Conservation (phyloP, 1,140 invertebrate genomes). For the Gryon sp. region DNA sequence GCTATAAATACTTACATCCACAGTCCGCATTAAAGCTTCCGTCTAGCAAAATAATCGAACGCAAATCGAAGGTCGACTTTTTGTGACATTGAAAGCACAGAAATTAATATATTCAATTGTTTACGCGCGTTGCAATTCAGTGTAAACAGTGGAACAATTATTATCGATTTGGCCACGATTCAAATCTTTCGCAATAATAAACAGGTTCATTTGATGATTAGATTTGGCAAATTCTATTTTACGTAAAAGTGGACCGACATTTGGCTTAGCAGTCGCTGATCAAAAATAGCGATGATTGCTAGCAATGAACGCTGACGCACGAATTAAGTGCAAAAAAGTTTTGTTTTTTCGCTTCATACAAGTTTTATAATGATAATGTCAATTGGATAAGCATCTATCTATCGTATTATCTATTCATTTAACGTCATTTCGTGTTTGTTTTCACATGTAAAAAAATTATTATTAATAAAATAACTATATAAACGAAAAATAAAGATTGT, state of each 20-base stretch:
- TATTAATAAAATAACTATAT: too few species aligned
- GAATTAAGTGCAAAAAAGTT: neutral
- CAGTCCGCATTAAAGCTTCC: too few species aligned
- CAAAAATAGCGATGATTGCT: constrained; percentile 23
- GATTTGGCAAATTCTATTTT: constrained; percentile 40
- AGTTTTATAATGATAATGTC: too few species aligned
- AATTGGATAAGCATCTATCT: too few species aligned
- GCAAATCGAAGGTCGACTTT: neutral
- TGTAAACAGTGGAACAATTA: constrained; percentile 23
- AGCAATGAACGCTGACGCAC: neutral
- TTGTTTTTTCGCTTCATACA: neutral
- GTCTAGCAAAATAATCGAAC: neutral
- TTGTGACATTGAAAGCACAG: neutral
- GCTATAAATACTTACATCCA: too few species aligned
- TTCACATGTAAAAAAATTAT: too few species aligned
- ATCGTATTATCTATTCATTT: too few species aligned
- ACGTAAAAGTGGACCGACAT: constrained; percentile 11
- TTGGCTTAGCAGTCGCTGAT: constrained; percentile 15
- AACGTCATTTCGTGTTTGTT: too few species aligned
- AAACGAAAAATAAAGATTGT: too few species aligned
- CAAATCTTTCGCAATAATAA: constrained; percentile 35
- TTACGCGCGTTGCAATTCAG: constrained; percentile 4
- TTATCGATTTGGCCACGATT: constrained; percentile 19
- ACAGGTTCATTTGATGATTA: constrained; percentile 34
- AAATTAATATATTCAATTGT: constrained; percentile 9